Conservation (phyloP, 1,140 invertebrate genomes). For the Archivesica marissinica region DNA sequence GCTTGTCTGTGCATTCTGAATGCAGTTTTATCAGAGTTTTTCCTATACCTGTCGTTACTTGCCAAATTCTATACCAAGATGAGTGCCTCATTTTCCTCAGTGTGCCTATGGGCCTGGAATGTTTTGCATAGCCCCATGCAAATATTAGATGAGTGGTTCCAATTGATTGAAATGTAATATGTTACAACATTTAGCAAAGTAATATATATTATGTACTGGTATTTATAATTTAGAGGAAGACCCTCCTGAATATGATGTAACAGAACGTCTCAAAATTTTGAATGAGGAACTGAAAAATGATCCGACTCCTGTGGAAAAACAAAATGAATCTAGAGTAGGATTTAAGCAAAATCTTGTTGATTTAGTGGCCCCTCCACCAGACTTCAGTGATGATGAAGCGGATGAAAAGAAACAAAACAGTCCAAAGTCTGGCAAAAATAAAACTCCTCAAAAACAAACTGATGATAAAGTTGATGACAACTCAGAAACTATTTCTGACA, state of each 20-base stretch:
- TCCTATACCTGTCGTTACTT: too few species aligned
- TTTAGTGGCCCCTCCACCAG: slow-evolving; percentile 77
- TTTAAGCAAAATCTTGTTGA: slow-evolving; percentile 81
- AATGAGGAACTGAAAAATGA: slow-evolving; percentile 82
- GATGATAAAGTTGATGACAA: slow-evolving; percentile 54
- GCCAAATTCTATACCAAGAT: too few species aligned
- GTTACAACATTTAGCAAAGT: not conserved
- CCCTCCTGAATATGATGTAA: slow-evolving; percentile 81
- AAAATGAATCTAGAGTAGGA: slow-evolving; percentile 72
- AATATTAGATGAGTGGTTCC: too few species aligned
- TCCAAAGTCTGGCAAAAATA: slow-evolving; percentile 50
- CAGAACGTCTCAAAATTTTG: slow-evolving; percentile 76
- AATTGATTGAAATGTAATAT: too few species aligned
- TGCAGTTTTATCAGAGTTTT: too few species aligned
- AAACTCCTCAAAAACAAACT: slow-evolving; percentile 42
- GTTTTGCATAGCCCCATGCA: too few species aligned
- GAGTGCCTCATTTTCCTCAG: too few species aligned
- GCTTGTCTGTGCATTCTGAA: too few species aligned
- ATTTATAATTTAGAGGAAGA: slow-evolving; percentile 78
- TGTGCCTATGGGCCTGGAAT: too few species aligned
- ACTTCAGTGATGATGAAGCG: slow-evolving; percentile 75
- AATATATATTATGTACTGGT: too few species aligned
- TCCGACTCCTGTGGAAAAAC: slow-evolving; percentile 72
- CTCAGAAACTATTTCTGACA: slow-evolving; percentile 53
- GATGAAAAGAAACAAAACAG: slow-evolving; percentile 61